phyloP scores from a whole-genome alignment of 1,140 invertebrate genomes.

The Belonocnema kinseyi region DNA sequence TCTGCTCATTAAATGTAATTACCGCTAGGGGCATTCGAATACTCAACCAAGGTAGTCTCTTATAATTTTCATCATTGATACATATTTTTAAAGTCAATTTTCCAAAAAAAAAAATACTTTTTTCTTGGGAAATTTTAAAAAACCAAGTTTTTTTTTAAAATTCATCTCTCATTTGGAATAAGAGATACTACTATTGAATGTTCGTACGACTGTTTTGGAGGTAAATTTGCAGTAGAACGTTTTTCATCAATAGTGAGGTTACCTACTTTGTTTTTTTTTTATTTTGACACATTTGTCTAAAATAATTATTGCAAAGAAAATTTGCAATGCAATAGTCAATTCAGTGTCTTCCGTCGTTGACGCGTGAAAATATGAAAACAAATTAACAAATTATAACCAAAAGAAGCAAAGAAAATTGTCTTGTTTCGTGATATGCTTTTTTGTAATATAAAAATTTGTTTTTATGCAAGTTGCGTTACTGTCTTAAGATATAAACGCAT shows the following conservation, averaged over 20 bases:
- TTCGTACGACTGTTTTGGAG: slow-evolving; percentile 65
- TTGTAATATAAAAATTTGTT: slow-evolving; percentile 14
- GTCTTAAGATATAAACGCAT: slow-evolving; percentile 37
- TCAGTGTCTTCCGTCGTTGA: background rate
- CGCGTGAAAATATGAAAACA: background rate
- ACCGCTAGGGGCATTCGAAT: slow-evolving; percentile 66
- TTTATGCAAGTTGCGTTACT: slow-evolving; percentile 16
- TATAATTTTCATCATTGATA: slow-evolving; percentile 18
- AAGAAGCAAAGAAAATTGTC: slow-evolving; percentile 15
- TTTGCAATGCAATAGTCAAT: background rate
- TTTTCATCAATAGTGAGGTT: slow-evolving; percentile 57
- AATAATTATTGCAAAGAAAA: slow-evolving; percentile 27
- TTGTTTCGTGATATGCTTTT: slow-evolving; percentile 30
- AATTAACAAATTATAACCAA: background rate
- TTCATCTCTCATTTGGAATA: background rate
- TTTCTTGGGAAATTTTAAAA: too few relatives aligned
- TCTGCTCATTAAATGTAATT: slow-evolving; percentile 69
- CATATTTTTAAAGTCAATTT: too few relatives aligned
- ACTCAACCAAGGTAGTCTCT: slow-evolving; percentile 49
- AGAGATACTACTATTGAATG: slow-evolving; percentile 49
- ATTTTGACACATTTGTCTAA: background rate
- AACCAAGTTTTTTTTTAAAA: too few relatives aligned
- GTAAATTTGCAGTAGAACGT: slow-evolving; percentile 76
- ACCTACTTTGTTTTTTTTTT: slow-evolving; percentile 44
- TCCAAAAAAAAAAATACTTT: too few relatives aligned